Percentiles rank a stretch among this genome's conserved stretches.
These are phyloP conservation scores for Drosophila pallidifrons DNA, from an alignment of 1,140 invertebrate species.

Conservation along the genomic window DNA sequence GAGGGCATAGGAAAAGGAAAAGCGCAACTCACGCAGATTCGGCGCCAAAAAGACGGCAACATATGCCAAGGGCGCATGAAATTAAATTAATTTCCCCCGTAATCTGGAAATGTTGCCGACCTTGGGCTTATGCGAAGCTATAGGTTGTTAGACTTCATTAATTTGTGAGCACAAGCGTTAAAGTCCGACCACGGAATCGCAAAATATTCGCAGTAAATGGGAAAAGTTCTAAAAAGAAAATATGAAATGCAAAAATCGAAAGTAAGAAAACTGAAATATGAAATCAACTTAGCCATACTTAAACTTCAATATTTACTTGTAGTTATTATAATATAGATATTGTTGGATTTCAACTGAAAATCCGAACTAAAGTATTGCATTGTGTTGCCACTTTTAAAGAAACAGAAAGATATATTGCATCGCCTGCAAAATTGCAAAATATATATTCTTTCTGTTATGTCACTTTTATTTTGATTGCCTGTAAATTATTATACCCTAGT, in stretches of 20 bases:
- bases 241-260: conserved; percentile 43
- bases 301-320: too few relatives aligned
- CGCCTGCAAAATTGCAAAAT: too few relatives aligned
- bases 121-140: conserved; percentile 52
- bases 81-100: conserved; percentile 72
- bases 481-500: too few relatives aligned
- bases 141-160: conserved; percentile 71
- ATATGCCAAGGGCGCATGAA: conserved; percentile 59
- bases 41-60: conserved; percentile 65
- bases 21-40: not conserved
- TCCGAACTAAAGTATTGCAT: too few relatives aligned
- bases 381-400: too few relatives aligned
- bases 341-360: too few relatives aligned
- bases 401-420: too few relatives aligned
- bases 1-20: conserved; percentile 18
- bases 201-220: conserved; percentile 54
- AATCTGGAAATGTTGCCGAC: conserved; percentile 49
- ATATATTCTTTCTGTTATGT: too few relatives aligned
- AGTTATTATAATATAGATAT: too few relatives aligned
- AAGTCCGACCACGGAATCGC: conserved; percentile 59
- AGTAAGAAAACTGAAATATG: too few relatives aligned
- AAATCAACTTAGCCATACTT: too few relatives aligned
- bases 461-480: too few relatives aligned
- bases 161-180: conserved; percentile 46
- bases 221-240: conserved; percentile 4